A percentile compares a stretch with the other conserved stretches of the same genome.
Evolutionary conservation across 2,113 vertebrate genomes (phyloP).

Genomic region (Atlantisia rogersi): DNA sequence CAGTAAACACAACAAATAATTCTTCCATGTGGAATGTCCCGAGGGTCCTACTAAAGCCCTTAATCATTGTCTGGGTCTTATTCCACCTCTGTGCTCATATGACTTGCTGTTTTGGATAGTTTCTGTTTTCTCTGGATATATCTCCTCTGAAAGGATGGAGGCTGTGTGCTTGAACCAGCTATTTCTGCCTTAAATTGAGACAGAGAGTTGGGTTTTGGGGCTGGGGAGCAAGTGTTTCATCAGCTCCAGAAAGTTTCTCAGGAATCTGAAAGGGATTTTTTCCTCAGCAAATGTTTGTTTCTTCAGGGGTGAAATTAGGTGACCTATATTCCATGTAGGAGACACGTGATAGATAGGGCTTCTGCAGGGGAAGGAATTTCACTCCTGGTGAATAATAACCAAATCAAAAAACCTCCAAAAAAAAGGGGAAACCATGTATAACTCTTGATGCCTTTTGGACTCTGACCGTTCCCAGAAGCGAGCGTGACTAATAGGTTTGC

Average conservation of each 20-base stretch:
- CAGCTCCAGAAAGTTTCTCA: neutral
- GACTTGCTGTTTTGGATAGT: neutral
- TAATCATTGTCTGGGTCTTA: neutral
- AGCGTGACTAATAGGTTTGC: slow-evolving; percentile 47
- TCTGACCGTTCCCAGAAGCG: slow-evolving; percentile 9
- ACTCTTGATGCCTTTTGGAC: neutral
- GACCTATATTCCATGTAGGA: slow-evolving; percentile 39
- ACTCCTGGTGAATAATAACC: slow-evolving; percentile 39
- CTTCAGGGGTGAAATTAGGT: slow-evolving; percentile 39
- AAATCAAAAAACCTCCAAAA: neutral
- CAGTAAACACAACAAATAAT: neutral
- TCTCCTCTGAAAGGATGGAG: neutral
- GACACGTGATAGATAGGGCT: slow-evolving; percentile 1
- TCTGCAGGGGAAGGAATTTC: slow-evolving; percentile 27
- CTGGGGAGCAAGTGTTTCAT: neutral
- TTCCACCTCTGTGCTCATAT: neutral
- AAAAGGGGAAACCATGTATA: slow-evolving; percentile 43
- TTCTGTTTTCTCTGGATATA: neutral
- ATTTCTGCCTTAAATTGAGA: neutral
- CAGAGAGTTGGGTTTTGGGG: neutral
- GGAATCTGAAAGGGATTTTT: neutral
- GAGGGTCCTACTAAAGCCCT: neutral
- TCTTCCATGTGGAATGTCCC: neutral
- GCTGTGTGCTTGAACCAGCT: neutral
- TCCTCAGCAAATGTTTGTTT: slow-evolving; percentile 17